Conservation (phyloP, 2,113 vertebrate genomes). For the Ophiodon elongatus region DNA sequence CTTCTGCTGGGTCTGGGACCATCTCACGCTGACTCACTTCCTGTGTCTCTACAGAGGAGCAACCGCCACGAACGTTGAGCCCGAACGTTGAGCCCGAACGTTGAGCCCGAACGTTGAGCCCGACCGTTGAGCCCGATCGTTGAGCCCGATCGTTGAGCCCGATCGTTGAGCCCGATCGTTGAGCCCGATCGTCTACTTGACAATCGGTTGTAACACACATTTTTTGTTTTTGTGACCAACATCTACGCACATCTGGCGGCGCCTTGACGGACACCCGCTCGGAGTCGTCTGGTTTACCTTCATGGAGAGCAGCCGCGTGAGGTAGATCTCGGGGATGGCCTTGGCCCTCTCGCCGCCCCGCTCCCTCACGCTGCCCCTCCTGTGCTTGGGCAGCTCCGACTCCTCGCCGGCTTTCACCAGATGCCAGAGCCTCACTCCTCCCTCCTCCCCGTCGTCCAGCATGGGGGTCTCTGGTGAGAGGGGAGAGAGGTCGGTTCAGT, state of each 20-base stretch:
- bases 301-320: conserved; percentile 97
- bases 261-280: neutral
- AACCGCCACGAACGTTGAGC: no score
- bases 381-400: conserved; percentile 92
- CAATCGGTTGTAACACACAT: no score
- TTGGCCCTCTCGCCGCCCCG: conserved; percentile 94
- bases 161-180: no score
- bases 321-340: conserved; percentile 97
- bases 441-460: conserved; percentile 96
- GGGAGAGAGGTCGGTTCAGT: neutral
- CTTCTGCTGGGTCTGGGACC: neutral
- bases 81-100: no score
- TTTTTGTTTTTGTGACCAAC: neutral
- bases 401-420: conserved; percentile 97
- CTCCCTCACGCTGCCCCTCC: conserved; percentile 93
- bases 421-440: conserved; percentile 95
- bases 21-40: neutral
- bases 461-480: conserved; percentile 92
- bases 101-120: no score
- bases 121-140: no score
- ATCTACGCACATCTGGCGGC: no score
- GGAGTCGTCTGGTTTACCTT: conserved; percentile 83
- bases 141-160: no score
- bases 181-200: no score
- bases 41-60: neutral